A percentile compares a stretch with the other conserved stretches of the same genome.
These are phyloP conservation scores for Chionis minor DNA, from an alignment of 2,113 vertebrate genomes.

Conservation along the genomic window DNA sequence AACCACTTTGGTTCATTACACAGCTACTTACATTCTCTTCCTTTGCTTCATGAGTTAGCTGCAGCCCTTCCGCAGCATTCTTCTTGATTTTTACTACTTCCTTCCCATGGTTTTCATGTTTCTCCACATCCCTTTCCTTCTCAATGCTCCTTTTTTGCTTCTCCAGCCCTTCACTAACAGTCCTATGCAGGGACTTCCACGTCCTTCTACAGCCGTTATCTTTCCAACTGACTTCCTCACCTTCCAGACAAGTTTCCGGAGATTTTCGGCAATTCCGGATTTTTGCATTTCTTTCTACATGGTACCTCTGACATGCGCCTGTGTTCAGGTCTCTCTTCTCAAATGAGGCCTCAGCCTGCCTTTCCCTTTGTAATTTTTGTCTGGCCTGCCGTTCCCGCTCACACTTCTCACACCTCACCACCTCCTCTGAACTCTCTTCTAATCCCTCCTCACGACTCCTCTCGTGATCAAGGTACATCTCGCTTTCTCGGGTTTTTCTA, in stretches of 20 bases:
- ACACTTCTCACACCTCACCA: conserved; percentile 71
- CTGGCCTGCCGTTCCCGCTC: conserved; percentile 58
- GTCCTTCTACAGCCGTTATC: conserved; percentile 28
- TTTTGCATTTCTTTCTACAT: conserved; percentile 54
- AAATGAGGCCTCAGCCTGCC: background rate
- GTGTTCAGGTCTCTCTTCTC: conserved; percentile 58
- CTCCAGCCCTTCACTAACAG: conserved; percentile 39
- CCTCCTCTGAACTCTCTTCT: conserved; percentile 45
- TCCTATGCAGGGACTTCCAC: conserved; percentile 4
- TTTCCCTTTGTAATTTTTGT: conserved; percentile 53
- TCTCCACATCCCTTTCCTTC: conserved; percentile 46
- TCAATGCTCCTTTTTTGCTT: conserved; percentile 49
- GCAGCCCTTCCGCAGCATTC: conserved; percentile 34
- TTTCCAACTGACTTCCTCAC: conserved; percentile 43
- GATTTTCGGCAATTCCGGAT: conserved; percentile 50
- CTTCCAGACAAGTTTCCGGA: conserved; percentile 27
- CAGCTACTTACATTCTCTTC: conserved; percentile 41
- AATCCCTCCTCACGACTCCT: conserved; percentile 53
- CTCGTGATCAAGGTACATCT: conserved; percentile 46
- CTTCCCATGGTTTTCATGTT: conserved; percentile 35
- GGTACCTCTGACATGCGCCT: background rate
- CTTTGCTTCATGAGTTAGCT: conserved; percentile 24
- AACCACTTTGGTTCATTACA: conserved; percentile 15
- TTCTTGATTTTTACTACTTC: conserved; percentile 55
- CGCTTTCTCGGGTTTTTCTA: conserved; percentile 18